Evolutionary conservation across 1,140 invertebrate species (phyloP).

Genomic region (Trichonephila inaurata): DNA sequence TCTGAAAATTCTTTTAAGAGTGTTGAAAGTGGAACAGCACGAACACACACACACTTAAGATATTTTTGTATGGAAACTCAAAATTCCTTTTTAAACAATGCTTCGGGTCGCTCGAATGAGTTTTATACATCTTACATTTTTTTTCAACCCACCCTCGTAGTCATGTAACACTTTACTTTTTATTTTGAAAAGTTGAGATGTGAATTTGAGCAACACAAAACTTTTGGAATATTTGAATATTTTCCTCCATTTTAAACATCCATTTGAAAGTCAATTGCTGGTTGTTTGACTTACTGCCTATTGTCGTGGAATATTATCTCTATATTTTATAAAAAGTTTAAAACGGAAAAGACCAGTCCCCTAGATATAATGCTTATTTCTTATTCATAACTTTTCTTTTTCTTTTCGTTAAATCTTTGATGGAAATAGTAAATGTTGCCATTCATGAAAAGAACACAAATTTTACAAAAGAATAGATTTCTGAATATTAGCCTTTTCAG

Average conservation of each 20-base stretch:
- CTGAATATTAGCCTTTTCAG: no score
- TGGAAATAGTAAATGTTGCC: background rate
- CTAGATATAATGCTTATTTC: background rate
- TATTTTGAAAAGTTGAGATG: background rate
- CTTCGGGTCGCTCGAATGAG: no score
- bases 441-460: background rate
- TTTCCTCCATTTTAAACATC: background rate
- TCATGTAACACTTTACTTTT: background rate
- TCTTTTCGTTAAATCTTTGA: background rate
- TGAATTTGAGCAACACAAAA: background rate
- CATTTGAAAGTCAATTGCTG: background rate
- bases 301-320: background rate
- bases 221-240: conserved; percentile 7
- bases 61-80: no score
- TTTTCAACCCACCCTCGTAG: no score
- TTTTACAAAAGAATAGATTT: no score
- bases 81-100: no score
- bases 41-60: no score
- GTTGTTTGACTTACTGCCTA: background rate
- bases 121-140: no score
- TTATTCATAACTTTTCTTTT: background rate
- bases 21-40: no score
- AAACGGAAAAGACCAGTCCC: background rate
- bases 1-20: no score
- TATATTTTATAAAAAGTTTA: background rate